Evolutionary conservation across 2,797 vertebrate genomes (phyloP).

Genomic region (Crocidura indochinensis): DNA sequence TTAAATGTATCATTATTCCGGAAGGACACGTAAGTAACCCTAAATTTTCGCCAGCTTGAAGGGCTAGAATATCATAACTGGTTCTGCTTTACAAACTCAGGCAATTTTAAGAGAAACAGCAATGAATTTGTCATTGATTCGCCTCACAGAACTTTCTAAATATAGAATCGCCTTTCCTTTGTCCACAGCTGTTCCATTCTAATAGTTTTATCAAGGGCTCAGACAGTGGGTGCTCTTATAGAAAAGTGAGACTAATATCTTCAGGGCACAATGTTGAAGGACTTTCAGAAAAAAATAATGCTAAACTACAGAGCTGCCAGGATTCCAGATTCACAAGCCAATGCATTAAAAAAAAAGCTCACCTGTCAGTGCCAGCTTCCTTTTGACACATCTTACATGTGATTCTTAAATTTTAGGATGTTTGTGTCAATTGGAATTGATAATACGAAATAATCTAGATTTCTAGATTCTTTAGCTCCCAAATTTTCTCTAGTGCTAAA

Average conservation of each 20-base stretch:
- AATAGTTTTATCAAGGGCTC: constrained; percentile 60
- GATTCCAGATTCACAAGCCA: constrained; percentile 31
- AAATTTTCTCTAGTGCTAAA: not conserved
- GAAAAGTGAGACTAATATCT: constrained; percentile 60
- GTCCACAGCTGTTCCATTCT: constrained; percentile 66
- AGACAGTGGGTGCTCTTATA: constrained; percentile 63
- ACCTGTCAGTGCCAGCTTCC: not conserved
- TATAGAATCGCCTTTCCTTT: constrained; percentile 75
- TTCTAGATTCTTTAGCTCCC: not conserved
- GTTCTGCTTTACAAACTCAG: constrained; percentile 60
- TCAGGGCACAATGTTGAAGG: constrained; percentile 63
- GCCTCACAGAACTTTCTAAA: constrained; percentile 75
- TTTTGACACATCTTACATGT: not conserved
- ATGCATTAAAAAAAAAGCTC: constrained; percentile 49
- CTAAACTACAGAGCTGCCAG: constrained; percentile 7
- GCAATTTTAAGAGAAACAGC: constrained; percentile 69
- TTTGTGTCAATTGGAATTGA: constrained; percentile 20
- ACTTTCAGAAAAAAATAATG: constrained; percentile 73
- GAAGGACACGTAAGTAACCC: constrained; percentile 71
- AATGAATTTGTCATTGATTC: constrained; percentile 67
- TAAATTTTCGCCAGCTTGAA: constrained; percentile 67
- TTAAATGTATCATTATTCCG: constrained; percentile 55
- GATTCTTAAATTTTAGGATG: constrained; percentile 27
- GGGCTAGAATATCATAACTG: constrained; percentile 53
- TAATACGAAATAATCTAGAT: not conserved